Conservation (phyloP, 1,140 invertebrate species). For the Calliopsis andreniformis region DNA sequence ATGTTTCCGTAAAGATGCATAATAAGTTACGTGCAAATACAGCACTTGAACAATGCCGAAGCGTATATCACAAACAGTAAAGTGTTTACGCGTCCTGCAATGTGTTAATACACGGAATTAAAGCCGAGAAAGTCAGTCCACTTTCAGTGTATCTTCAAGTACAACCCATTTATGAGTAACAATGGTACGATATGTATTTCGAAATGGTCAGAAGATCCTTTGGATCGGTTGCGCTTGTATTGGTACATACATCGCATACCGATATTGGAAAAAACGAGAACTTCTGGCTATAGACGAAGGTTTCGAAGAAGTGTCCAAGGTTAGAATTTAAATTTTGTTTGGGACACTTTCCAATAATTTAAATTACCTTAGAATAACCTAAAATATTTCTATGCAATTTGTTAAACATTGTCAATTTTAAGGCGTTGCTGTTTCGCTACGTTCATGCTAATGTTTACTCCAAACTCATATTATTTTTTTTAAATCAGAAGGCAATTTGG, state of each 20-base stretch:
- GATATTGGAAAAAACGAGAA: conserved; percentile 78
- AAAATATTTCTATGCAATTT: not conserved
- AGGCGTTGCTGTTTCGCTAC: not conserved
- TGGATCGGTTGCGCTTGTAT: conserved; percentile 74
- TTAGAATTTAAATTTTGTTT: conserved; percentile 55
- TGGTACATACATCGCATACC: conserved; percentile 78
- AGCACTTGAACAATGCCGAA: conserved; percentile 11
- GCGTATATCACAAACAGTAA: conserved; percentile 17
- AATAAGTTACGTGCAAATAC: not conserved
- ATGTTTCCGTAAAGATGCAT: conserved; percentile 5
- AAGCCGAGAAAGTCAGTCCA: conserved; percentile 20
- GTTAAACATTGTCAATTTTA: not conserved
- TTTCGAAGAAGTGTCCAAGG: conserved; percentile 80
- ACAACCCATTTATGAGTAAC: conserved; percentile 23
- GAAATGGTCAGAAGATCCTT: conserved; percentile 64
- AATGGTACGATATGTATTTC: conserved; percentile 58
- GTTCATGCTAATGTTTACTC: not conserved
- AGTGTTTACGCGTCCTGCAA: conserved; percentile 7
- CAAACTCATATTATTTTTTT: not conserved
- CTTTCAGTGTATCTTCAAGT: not conserved
- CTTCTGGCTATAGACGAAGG: conserved; percentile 79
- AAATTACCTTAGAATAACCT: not conserved
- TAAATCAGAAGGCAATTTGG: not conserved
- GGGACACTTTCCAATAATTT: not conserved
- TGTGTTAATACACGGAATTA: conserved; percentile 25